Base-by-base conservation (phyloP, 30 jellyfish, hydroid and myxozoan genomes). In the Aurelia coerulea region DNA sequence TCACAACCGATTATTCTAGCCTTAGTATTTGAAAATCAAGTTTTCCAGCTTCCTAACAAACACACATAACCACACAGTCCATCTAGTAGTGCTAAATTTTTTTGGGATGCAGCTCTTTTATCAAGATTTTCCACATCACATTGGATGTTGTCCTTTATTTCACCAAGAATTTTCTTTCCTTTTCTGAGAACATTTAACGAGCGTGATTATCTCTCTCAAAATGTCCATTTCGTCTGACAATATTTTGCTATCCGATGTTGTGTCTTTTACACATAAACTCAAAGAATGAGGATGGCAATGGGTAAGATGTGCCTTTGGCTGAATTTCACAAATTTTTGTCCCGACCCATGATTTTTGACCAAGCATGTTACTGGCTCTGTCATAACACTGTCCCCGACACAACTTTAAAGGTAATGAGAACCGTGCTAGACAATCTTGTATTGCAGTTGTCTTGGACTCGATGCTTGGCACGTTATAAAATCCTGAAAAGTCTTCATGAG, bases 1-100 rank as follows among this genome's bases (percentile, higher is more conserved):
- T 74, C 34, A 63, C 95, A 81, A 13, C 97, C 94, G 15, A 72
- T 89, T 91, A 81, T 89, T 35, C 95, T 42, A 49, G 97, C 64
- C 56, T 72, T 89, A 17, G 66, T 90, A 81, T 81, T 69, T 49
- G 91, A 23, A 23, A 53, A 81, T 81, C 84, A 16, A 74, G 90
- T 35, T 70, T 67, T 18, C 89, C 84, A 33, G 49, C 76, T 52
- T 54, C 79, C 15, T 81, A 53, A 59, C 95, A 80, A 16, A 8
- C 77, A 59, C 78, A 16, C 90, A 81, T n/a, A 73, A 53, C 52
- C 83, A 76, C 50, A 88, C 92, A 17, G 96, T 80, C 96, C 96
- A 88, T 31, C 96, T 49, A 2, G 96, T 87, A 13, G 91, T 35
- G 79, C 88, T 59, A n/a, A 74, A 58, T 23, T 23, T 23, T 23